Evolutionary conservation across 2,113 vertebrate species (phyloP).

Genomic region (Tragelaphus imberbis): DNA sequence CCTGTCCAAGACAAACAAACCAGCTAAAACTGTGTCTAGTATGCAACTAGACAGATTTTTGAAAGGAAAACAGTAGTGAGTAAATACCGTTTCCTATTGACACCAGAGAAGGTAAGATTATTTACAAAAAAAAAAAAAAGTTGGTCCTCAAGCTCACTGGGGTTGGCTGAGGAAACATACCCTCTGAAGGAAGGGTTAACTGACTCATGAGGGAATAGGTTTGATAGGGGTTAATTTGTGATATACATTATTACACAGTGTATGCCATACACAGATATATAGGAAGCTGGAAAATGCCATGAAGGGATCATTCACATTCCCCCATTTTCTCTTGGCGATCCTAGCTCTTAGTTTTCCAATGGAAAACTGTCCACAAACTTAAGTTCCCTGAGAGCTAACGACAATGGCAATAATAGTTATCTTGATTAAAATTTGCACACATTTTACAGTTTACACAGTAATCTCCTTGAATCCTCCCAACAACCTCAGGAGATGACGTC

Average conservation of each 20-base stretch:
- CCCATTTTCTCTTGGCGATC: background rate
- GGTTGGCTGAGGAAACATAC: background rate
- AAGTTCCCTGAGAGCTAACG: background rate
- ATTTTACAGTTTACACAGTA: background rate
- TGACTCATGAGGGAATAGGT: background rate
- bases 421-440: background rate
- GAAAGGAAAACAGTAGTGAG: conserved; percentile 68
- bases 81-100: conserved; percentile 65
- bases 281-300: background rate
- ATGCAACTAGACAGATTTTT: conserved; percentile 62
- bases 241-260: background rate
- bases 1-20: conserved; percentile 64
- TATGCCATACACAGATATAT: background rate
- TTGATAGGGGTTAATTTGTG: background rate
- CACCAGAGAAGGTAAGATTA: conserved; percentile 48
- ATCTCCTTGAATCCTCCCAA: background rate
- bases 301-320: background rate
- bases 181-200: background rate
- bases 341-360: background rate
- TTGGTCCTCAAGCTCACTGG: background rate
- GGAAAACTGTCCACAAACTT: background rate
- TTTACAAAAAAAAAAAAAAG: background rate
- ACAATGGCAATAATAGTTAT: background rate
- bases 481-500: background rate
- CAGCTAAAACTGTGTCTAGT: conserved; percentile 60